Percentiles rank a stretch among this genome's conserved stretches.
phyloP scores from a whole-genome alignment of 2,888 invertebrate species.

The Coelinius sp. region DNA sequence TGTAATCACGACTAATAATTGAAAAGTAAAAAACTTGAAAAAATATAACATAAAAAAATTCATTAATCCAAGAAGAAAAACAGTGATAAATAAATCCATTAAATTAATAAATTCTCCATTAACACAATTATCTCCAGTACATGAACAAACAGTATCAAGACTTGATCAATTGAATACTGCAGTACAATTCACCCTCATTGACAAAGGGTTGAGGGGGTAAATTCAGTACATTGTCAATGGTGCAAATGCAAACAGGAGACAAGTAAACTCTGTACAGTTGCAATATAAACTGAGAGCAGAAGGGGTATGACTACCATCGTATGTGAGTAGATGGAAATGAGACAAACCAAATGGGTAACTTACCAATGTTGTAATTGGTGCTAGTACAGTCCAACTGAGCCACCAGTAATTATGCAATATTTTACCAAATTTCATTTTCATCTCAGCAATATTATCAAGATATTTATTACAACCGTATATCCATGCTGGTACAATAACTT shows the following conservation, averaged over 20 bases:
- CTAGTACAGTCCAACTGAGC: slow-evolving; percentile 79
- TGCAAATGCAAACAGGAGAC: slow-evolving; percentile 7
- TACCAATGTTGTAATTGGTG: slow-evolving; percentile 81
- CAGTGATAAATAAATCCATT: too few species aligned
- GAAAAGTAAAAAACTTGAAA: background rate
- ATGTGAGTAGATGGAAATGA: slow-evolving; percentile 17
- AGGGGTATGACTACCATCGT: background rate
- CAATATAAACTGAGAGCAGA: slow-evolving; percentile 11
- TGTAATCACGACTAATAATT: too few species aligned
- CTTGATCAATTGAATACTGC: slow-evolving; percentile 11
- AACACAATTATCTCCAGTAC: background rate
- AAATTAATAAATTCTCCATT: background rate
- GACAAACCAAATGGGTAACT: slow-evolving; percentile 65
- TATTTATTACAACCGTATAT: slow-evolving; percentile 78
- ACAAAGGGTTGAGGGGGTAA: background rate
- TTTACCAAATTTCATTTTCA: slow-evolving; percentile 78
- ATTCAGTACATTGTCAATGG: slow-evolving; percentile 13
- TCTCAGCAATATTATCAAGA: slow-evolving; percentile 74
- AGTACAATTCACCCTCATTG: slow-evolving; percentile 4
- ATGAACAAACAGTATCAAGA: background rate
- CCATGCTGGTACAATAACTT: slow-evolving; percentile 79
- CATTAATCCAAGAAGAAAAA: too few species aligned
- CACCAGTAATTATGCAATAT: slow-evolving; percentile 79
- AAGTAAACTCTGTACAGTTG: background rate
- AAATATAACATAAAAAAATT: too few species aligned